Evolutionary conservation across 2,797 vertebrate genomes (phyloP).

Genomic region (Poecilia gillii): DNA sequence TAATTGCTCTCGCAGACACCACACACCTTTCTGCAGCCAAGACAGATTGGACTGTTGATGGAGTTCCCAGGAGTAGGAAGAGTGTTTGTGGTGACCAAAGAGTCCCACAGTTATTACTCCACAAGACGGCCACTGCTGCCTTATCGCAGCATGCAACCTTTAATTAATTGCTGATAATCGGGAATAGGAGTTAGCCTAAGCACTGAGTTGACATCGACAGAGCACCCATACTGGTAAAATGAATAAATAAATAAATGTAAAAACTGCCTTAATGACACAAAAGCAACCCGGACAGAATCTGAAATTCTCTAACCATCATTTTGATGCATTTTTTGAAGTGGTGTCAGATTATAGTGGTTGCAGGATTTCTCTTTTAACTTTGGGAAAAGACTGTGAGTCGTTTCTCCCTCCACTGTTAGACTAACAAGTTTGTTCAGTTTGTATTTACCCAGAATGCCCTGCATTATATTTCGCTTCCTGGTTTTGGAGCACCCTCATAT

Average conservation of each 20-base stretch:
- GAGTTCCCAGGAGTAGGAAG: conserved; percentile 40
- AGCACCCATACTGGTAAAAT: conserved; percentile 23
- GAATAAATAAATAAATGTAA: conserved; percentile 20
- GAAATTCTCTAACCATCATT: not conserved
- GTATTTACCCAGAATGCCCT: too few species aligned
- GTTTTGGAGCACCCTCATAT: too few species aligned
- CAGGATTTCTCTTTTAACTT: too few species aligned
- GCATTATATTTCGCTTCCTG: too few species aligned
- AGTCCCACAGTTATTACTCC: conserved; percentile 42
- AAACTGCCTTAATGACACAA: not conserved
- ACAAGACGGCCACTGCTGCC: conserved; percentile 51
- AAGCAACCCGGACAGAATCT: not conserved
- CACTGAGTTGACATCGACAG: conserved; percentile 66
- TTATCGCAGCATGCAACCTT: conserved; percentile 68
- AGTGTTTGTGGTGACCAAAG: conserved; percentile 44
- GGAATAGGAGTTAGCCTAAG: conserved; percentile 66
- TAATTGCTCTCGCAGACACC: conserved; percentile 2
- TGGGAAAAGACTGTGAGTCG: too few species aligned
- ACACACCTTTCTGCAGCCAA: conserved; percentile 34
- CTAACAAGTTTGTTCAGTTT: too few species aligned
- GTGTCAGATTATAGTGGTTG: not conserved
- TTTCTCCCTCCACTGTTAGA: too few species aligned
- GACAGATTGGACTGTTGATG: conserved; percentile 44
- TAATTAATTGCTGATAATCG: conserved; percentile 82
- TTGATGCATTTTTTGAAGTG: not conserved